Conservation (phyloP, 2,888 invertebrate species). For the Acronicta alni region DNA sequence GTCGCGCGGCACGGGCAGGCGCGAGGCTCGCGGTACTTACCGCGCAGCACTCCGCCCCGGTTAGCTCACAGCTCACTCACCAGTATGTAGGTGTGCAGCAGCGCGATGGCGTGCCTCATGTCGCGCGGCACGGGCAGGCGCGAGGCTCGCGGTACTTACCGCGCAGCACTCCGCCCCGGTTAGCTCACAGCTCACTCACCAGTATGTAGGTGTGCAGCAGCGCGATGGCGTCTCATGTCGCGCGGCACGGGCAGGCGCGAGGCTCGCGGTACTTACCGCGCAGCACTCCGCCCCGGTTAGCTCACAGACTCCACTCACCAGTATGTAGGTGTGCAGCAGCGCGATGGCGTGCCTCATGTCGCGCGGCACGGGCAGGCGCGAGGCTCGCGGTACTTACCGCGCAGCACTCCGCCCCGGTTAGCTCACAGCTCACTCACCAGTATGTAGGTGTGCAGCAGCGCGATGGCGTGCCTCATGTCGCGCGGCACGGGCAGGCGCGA, state of each 20-base stretch:
- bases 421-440: too few species aligned
- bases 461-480: constrained; percentile 96
- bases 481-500: constrained; percentile 95
- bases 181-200: too few species aligned
- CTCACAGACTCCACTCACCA: too few species aligned
- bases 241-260: constrained; percentile 95
- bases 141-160: constrained; percentile 96
- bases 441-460: constrained; percentile 97
- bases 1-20: constrained; percentile 95
- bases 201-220: constrained; percentile 97
- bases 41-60: constrained; percentile 97
- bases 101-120: constrained; percentile 95
- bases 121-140: constrained; percentile 96
- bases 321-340: constrained; percentile 97
- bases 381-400: constrained; percentile 96
- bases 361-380: constrained; percentile 94
- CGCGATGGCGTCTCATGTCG: constrained; percentile 96
- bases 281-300: constrained; percentile 97
- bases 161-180: constrained; percentile 97
- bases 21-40: constrained; percentile 96
- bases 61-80: too few species aligned
- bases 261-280: constrained; percentile 96
- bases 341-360: constrained; percentile 97
- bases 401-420: constrained; percentile 98
- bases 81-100: constrained; percentile 97